Base-by-base conservation (phyloP, 2,888 invertebrate species). In the Leptinotarsa tumamoca region DNA sequence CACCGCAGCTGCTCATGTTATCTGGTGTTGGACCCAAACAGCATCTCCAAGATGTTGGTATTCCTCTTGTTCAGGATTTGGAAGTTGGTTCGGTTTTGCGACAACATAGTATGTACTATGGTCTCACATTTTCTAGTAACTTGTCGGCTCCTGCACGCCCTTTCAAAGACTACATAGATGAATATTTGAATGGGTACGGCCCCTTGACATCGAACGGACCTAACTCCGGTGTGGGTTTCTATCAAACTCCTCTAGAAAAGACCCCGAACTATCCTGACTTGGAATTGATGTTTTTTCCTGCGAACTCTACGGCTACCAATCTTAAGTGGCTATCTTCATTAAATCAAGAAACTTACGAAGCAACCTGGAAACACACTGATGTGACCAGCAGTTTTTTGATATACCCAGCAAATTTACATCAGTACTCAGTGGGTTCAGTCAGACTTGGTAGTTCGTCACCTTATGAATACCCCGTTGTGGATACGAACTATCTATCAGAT, bases 51-150 rank as follows among this genome's bases (percentile, higher is more conserved):
- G 87, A 90, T 3, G 84, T 92, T 2, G 90, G 90, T 18, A 58
- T 58, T 0, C 58, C 58, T 2, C 18, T 92, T 4, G 83, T 94
- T 66, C 89, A 91, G 78, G 91, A 95, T 84, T 89, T 94, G 2
- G 92, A 92, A 0, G 95, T 95, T 0, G 95, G 95, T 4, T 90
- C 91, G 82, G 95, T 95, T 86, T 90, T 95, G 0, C 94, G 94
- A 85, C 95, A 95, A 85, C 95, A 95, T 83, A 90, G 93, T 0
- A 91, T 94, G 78, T 92, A 92, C 4, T 58, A 58, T 18, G 93
- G 93, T 4, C 88, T 95, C 73, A 92, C 92, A 0, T 95, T 95
- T 83, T 88, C 92, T 70, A 91, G 93, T 3, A 93, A 94, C 83
- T 90, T 92, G 71, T 90, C 91, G 4, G 87, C 50, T 0, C n/a